Conservation (phyloP, 2,113 vertebrate genomes). For the Dendropsophus ebraccatus region DNA sequence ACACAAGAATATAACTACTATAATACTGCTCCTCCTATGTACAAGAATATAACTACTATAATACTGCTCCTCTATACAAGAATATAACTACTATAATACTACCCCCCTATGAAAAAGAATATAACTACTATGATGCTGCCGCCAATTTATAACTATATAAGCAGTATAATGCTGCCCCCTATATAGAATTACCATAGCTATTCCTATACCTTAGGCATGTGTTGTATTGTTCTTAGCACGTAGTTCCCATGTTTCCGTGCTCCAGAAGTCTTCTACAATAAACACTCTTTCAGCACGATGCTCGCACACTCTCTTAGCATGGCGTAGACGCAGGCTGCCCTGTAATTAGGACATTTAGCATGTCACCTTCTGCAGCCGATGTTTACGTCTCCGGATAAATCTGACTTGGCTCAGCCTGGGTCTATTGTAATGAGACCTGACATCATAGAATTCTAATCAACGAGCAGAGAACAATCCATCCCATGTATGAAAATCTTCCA, state of each 20-base stretch:
- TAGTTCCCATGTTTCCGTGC: background rate
- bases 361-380: slow-evolving; percentile 67
- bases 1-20: slow-evolving; percentile 4
- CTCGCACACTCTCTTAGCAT: background rate
- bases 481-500: background rate
- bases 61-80: background rate
- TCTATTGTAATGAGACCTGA: slow-evolving; percentile 65
- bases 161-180: background rate
- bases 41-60: slow-evolving; percentile 1
- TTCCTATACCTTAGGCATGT: background rate
- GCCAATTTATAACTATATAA: background rate
- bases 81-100: slow-evolving; percentile 11
- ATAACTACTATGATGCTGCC: background rate
- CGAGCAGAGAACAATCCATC: background rate
- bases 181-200: background rate
- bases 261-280: background rate
- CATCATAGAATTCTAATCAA: slow-evolving; percentile 61
- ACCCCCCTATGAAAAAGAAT: background rate
- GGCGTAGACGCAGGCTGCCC: slow-evolving; percentile 39
- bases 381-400: slow-evolving; percentile 67
- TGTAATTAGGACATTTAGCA: slow-evolving; percentile 67
- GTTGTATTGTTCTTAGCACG: background rate
- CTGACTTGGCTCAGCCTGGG: slow-evolving; percentile 67
- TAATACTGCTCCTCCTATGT: background rate
- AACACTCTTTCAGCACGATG: background rate